Conservation (phyloP, 2,888 invertebrate genomes). For the Cynaeus angustus region DNA sequence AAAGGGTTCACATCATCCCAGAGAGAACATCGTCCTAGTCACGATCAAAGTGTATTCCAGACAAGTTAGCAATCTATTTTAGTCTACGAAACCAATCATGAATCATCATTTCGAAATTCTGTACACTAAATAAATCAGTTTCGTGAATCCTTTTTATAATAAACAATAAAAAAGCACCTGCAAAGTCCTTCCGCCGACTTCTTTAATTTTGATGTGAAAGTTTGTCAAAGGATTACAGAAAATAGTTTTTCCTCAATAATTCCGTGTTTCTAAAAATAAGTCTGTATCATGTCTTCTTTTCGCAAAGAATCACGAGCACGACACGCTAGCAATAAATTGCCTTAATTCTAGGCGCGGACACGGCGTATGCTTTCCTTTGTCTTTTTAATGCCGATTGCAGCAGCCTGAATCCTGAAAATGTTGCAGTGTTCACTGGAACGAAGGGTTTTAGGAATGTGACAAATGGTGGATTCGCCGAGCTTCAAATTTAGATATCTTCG, state of each 20-base stretch:
- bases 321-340: slow-evolving; percentile 33
- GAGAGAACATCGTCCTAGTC: too few relatives aligned
- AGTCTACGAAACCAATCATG: too few relatives aligned
- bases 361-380: slow-evolving; percentile 43
- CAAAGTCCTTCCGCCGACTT: too few relatives aligned
- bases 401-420: slow-evolving; percentile 33
- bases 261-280: slow-evolving; percentile 10
- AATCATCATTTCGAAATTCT: too few relatives aligned
- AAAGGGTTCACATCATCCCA: too few relatives aligned
- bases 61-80: too few relatives aligned
- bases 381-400: slow-evolving; percentile 37
- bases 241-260: slow-evolving; percentile 9
- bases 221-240: too few relatives aligned
- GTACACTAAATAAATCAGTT: too few relatives aligned
- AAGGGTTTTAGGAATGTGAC: slow-evolving; percentile 37
- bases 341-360: slow-evolving; percentile 32
- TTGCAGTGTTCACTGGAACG: slow-evolving; percentile 18
- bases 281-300: slow-evolving; percentile 30
- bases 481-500: slow-evolving; percentile 43
- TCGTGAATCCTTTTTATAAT: too few relatives aligned
- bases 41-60: too few relatives aligned
- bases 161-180: too few relatives aligned
- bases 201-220: too few relatives aligned
- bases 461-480: slow-evolving; percentile 42
- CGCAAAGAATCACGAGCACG: slow-evolving; percentile 30